These are phyloP conservation scores for Pseudorhombus dupliciocellatus DNA, from an alignment of 2,113 vertebrate genomes.

Conservation along the genomic window DNA sequence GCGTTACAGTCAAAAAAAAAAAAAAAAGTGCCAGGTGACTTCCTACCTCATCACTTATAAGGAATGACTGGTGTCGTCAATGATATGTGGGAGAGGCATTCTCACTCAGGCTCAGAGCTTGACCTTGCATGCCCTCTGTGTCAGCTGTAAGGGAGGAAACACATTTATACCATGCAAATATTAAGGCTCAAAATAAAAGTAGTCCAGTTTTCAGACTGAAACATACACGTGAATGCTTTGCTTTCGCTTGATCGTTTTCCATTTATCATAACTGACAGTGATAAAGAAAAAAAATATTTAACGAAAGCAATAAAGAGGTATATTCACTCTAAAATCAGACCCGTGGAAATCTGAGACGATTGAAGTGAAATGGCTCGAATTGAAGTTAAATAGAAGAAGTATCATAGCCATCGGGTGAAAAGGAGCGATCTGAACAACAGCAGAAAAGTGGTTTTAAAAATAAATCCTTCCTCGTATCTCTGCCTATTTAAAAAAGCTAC, in stretches of 20 bases:
- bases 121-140: slow-evolving; percentile 40
- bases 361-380: neutral
- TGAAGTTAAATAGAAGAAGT: neutral
- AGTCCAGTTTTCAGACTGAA: neutral
- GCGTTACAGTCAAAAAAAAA: slow-evolving; percentile 27
- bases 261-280: neutral
- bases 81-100: slow-evolving; percentile 18
- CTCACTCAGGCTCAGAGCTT: slow-evolving; percentile 7
- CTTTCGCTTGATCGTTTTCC: neutral
- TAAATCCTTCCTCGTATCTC: neutral
- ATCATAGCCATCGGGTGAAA: neutral
- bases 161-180: neutral
- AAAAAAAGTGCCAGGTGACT: slow-evolving; percentile 48
- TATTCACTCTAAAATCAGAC: neutral
- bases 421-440: neutral
- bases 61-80: slow-evolving; percentile 15
- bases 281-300: neutral
- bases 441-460: neutral
- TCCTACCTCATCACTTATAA: slow-evolving; percentile 56
- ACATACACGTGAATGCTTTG: neutral
- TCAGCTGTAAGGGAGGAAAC: neutral
- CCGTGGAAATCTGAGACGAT: neutral
- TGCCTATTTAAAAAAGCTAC: slow-evolving; percentile 33
- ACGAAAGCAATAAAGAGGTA: neutral
- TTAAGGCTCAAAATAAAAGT: neutral